Evolutionary conservation across 1,140 invertebrate genomes (phyloP).

Genomic region (Sycophaga agraensis): DNA sequence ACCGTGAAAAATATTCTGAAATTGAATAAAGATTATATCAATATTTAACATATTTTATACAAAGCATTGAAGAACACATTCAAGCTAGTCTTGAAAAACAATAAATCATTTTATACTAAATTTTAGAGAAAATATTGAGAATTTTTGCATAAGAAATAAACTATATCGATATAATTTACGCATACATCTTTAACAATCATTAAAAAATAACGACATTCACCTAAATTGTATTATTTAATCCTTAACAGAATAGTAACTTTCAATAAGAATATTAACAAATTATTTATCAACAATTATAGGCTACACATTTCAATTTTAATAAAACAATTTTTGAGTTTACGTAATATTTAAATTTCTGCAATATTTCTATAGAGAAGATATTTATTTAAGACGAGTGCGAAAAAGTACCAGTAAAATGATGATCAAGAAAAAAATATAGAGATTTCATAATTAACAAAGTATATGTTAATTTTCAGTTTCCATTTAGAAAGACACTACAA

Average conservation of each 20-base stretch:
- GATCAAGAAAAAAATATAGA: background rate
- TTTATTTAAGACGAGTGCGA: no score
- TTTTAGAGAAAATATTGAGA: background rate
- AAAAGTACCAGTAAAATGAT: no score
- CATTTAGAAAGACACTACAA: slow-evolving; percentile 6
- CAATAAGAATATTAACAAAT: background rate
- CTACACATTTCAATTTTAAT: no score
- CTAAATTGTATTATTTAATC: background rate
- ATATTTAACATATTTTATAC: slow-evolving; percentile 1
- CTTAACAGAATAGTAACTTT: background rate
- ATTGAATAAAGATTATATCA: no score
- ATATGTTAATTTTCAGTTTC: slow-evolving; percentile 6
- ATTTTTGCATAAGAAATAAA: background rate
- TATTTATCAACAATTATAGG: no score
- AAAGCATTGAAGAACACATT: background rate
- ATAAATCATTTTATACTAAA: background rate
- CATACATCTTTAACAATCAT: slow-evolving; percentile 14
- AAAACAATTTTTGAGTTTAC: no score
- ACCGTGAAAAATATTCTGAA: slow-evolving; percentile 8
- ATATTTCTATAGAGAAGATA: no score
- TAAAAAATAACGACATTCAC: slow-evolving; percentile 8
- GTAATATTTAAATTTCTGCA: no score
- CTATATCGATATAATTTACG: slow-evolving; percentile 4
- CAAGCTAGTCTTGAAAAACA: background rate
- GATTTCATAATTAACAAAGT: slow-evolving; percentile 13